Conservation (phyloP, 2,797 vertebrate genomes). For the Lophius americanus region DNA sequence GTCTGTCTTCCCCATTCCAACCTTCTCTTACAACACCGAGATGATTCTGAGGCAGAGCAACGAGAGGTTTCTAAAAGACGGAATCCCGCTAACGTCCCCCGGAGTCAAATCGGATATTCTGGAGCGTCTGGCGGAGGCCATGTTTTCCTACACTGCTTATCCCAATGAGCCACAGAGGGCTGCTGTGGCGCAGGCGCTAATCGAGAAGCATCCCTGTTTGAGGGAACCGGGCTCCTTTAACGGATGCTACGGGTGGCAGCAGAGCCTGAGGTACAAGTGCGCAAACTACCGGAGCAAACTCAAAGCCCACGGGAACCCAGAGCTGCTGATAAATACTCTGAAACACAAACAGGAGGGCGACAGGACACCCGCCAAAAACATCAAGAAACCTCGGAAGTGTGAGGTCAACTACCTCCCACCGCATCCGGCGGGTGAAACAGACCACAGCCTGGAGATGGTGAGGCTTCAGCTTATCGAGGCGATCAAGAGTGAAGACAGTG, state of each 20-base stretch:
- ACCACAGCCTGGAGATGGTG: not conserved
- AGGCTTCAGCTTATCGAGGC: not conserved
- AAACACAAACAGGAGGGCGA: not conserved
- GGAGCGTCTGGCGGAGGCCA: constrained; percentile 17
- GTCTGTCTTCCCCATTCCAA: constrained; percentile 13
- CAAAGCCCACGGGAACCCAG: constrained; percentile 16
- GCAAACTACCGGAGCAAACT: constrained; percentile 15
- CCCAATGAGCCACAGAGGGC: constrained; percentile 19
- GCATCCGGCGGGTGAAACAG: not conserved
- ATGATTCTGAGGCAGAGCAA: constrained; percentile 2
- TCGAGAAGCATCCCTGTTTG: constrained; percentile 25
- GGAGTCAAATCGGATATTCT: constrained; percentile 21
- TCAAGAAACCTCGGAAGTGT: constrained; percentile 10
- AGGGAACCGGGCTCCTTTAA: constrained; percentile 23
- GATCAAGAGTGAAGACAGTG: no score
- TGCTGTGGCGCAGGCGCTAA: constrained; percentile 7
- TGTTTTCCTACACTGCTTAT: constrained; percentile 29
- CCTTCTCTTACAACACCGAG: constrained; percentile 10
- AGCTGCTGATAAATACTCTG: constrained; percentile 19
- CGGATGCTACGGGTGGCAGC: constrained; percentile 23
- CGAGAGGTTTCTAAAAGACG: constrained; percentile 4
- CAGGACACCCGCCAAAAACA: constrained; percentile 2
- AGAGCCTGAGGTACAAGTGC: constrained; percentile 32
- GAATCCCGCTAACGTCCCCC: not conserved
- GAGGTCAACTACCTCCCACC: constrained; percentile 7